Base-by-base conservation (phyloP, 1,140 invertebrate species). In the Ceratosolen fusciceps region DNA sequence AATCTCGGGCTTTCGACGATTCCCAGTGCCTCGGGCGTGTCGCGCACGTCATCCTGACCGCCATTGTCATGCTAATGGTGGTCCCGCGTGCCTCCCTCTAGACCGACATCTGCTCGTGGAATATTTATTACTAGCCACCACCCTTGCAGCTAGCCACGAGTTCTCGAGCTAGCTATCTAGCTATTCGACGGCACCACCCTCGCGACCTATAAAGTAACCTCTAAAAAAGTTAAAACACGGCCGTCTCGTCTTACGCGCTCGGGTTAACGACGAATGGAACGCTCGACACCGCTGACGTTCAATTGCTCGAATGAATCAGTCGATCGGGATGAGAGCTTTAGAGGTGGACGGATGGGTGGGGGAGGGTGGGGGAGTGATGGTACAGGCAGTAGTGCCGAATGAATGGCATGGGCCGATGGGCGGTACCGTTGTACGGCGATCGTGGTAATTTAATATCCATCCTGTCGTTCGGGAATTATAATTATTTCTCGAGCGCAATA, bases 1-100 rank as follows among this genome's bases (percentile, higher is more conserved):
- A 37, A 77, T 71, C 76, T 77, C 75, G 49, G 58, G 37, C 39
- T 65, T 49, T 65, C 26, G 54, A 54, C 49, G 75, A 77, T 77
- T 77, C 58, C 58, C 75, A 77, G 67, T 52, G 52, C 67, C 49
- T 70, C 75, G 65, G 58, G 79, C 54, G 65, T 80, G 73, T 58
- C 76, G 60, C 29, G 21, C 16, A 47, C 37, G 49, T 29, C 8
- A 24, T 12, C 67, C 9, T 56, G 43, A 16, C 39, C 29, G 31
- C 56, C 70, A 81, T 81, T 81, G 80, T 81, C 72, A 81, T 81
- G 80, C 62, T 81, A 81, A 81, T 81, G 56, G n/a, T n/a, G n/a
- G n/a, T n/a, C 37, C 26, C 81, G 49, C 74, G 60, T 52, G 54
- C 52, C 43, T 47, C 3, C 74, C 21, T 24, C n/a, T 72, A 54